Evolutionary conservation across 2,888 invertebrate species (phyloP).

Genomic region (Xanthostigma xanthostigma): DNA sequence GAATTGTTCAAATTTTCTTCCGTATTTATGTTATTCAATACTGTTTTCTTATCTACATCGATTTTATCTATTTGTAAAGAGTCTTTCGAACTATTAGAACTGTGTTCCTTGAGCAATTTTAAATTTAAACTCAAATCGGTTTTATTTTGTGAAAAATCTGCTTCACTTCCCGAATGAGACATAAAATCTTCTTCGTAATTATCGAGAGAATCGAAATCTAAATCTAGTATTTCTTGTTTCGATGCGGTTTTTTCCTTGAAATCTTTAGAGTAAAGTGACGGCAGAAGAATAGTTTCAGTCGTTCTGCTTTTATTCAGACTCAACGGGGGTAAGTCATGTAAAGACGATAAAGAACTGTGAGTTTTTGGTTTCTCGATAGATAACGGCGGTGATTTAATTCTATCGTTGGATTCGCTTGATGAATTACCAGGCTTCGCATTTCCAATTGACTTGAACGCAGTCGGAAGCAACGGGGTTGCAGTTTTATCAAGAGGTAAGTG

Average conservation of each 20-base stretch:
- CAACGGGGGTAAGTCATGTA: slow-evolving; percentile 24
- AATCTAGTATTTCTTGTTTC: slow-evolving; percentile 23
- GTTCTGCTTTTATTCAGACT: slow-evolving; percentile 21
- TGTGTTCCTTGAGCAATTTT: too few species aligned
- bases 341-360: slow-evolving; percentile 18
- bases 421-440: too few species aligned
- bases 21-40: background rate
- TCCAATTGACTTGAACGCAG: too few species aligned
- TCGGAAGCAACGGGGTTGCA: too few species aligned
- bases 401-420: too few species aligned
- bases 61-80: background rate
- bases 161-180: slow-evolving; percentile 16
- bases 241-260: slow-evolving; percentile 22
- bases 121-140: background rate
- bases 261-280: slow-evolving; percentile 25
- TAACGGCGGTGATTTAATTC: too few species aligned
- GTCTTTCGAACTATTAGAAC: too few species aligned
- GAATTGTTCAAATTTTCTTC: background rate
- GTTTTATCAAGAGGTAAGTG: too few species aligned
- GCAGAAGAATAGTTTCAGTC: slow-evolving; percentile 21
- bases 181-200: slow-evolving; percentile 28
- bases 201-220: slow-evolving; percentile 18
- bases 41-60: background rate
- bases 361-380: too few species aligned
- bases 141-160: slow-evolving; percentile 11